phyloP scores from a whole-genome alignment of 2,888 invertebrate species.

The Lasius platythorax region DNA sequence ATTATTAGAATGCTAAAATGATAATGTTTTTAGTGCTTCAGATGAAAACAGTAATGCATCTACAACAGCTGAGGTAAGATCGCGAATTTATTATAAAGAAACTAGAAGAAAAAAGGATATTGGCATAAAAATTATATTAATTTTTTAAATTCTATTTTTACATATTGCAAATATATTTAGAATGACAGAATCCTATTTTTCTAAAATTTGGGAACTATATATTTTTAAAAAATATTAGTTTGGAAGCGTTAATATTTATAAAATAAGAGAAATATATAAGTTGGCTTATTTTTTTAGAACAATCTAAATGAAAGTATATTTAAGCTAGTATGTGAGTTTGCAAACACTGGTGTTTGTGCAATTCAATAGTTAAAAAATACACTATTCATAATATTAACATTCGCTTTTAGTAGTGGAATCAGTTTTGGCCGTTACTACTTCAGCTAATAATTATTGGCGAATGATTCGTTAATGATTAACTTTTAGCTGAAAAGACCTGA shows the following conservation, averaged over 20 bases:
- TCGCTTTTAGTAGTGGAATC: no score
- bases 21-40: slow-evolving; percentile 70
- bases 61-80: slow-evolving; percentile 76
- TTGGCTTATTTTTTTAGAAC: no score
- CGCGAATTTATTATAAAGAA: slow-evolving; percentile 13
- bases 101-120: slow-evolving; percentile 24
- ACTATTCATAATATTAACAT: no score
- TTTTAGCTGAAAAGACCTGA: no score
- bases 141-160: slow-evolving; percentile 5
- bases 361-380: no score
- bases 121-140: slow-evolving; percentile 32
- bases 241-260: neutral
- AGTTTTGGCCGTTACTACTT: no score
- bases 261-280: no score
- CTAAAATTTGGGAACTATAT: neutral
- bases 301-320: no score
- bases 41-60: slow-evolving; percentile 80
- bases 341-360: no score
- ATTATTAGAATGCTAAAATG: slow-evolving; percentile 16
- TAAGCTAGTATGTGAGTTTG: no score
- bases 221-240: slow-evolving; percentile 4
- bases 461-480: no score
- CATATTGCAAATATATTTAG: neutral
- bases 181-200: neutral
- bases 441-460: no score